Percentiles rank a stretch among this genome's conserved stretches.
phyloP scores from a whole-genome alignment of 2,888 invertebrate species.

The Cotesia congregata region DNA sequence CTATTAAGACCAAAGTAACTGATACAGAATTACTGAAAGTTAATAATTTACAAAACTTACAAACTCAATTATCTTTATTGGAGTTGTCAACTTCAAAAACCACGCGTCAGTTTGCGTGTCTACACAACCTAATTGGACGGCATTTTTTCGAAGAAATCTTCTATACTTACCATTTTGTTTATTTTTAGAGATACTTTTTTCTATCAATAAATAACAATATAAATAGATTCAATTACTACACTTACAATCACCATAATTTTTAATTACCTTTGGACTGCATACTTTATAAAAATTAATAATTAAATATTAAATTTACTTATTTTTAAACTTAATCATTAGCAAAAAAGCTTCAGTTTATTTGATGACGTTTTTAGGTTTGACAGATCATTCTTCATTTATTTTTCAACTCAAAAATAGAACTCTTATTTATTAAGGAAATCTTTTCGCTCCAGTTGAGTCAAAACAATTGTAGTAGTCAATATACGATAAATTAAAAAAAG shows the following conservation, averaged over 20 bases:
- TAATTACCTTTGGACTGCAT: neutral
- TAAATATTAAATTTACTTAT: neutral
- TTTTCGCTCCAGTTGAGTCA: no score
- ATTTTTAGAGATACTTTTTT: neutral
- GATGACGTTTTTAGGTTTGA: neutral
- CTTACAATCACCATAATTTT: neutral
- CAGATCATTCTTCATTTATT: conserved; percentile 9
- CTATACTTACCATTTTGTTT: neutral
- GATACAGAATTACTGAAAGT: no score
- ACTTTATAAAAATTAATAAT: neutral
- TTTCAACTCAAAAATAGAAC: neutral
- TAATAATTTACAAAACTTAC: conserved; percentile 49
- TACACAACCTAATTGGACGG: conserved; percentile 2
- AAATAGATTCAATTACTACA: neutral
- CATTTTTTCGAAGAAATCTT: neutral
- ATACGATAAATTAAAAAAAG: no score
- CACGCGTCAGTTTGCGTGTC: neutral
- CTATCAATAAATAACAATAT: neutral
- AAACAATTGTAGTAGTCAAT: no score
- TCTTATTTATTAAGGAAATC: no score
- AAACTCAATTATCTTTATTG: conserved; percentile 49
- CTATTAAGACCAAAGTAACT: no score
- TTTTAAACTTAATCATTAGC: conserved; percentile 3
- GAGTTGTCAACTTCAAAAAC: neutral
- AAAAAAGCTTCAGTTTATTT: conserved; percentile 5